A percentile compares a stretch with the other conserved stretches of the same genome.
Evolutionary conservation across 1,140 invertebrate genomes (phyloP).

Genomic region (Habropoda laboriosa): DNA sequence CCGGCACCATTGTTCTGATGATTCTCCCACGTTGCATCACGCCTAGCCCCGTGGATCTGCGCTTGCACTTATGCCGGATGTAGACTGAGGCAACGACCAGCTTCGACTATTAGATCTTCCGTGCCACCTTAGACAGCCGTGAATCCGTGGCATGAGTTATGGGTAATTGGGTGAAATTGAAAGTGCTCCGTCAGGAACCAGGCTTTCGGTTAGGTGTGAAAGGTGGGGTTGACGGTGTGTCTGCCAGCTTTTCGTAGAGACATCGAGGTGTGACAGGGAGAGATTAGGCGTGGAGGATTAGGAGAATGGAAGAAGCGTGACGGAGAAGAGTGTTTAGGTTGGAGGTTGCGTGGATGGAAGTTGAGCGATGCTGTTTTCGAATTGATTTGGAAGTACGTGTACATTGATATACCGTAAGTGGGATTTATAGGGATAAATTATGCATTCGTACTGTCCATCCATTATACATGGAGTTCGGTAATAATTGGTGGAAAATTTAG

Average conservation of each 20-base stretch:
- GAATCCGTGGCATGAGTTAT: neutral
- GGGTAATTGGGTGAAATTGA: neutral
- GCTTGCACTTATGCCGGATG: conserved; percentile 40
- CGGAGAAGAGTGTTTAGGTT: neutral
- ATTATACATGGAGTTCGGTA: no score
- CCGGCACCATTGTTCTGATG: conserved; percentile 53
- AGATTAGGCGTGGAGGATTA: neutral
- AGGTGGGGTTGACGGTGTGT: neutral
- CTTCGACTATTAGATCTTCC: conserved; percentile 12
- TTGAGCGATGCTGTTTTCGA: no score
- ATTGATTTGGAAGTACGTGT: no score
- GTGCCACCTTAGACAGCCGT: neutral
- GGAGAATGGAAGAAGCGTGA: neutral
- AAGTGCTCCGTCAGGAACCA: neutral
- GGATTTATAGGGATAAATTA: no score
- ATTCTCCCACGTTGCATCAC: conserved; percentile 58
- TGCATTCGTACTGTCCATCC: no score
- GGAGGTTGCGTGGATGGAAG: no score
- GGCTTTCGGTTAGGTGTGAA: neutral
- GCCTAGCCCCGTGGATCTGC: conserved; percentile 39
- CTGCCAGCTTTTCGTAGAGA: neutral
- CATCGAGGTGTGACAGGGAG: neutral
- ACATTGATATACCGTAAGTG: no score
- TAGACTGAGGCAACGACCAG: conserved; percentile 29
- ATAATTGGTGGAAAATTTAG: no score